Evolutionary conservation across 2,888 invertebrate genomes (phyloP).

Genomic region (Troilus luridus): DNA sequence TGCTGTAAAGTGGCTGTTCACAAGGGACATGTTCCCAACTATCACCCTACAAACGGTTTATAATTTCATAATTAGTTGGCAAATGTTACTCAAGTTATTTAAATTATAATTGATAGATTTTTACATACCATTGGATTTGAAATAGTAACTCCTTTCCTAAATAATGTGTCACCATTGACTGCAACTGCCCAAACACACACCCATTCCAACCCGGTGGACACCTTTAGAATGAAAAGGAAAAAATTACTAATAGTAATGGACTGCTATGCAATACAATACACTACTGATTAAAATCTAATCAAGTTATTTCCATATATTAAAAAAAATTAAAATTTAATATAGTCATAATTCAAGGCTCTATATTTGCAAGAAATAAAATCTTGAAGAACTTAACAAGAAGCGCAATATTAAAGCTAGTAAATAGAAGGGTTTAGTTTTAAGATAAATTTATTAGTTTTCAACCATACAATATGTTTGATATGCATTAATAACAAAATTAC

Average conservation of each 20-base stretch:
- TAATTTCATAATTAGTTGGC: conserved; percentile 59
- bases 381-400: neutral
- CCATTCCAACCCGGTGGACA: conserved; percentile 65
- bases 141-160: conserved; percentile 82
- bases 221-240: conserved; percentile 56
- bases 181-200: conserved; percentile 88
- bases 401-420: neutral
- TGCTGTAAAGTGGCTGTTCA: conserved; percentile 83
- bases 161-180: conserved; percentile 87
- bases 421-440: neutral
- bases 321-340: too few relatives aligned
- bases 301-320: too few relatives aligned
- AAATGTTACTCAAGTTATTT: neutral
- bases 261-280: neutral
- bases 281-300: too few relatives aligned
- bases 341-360: too few relatives aligned
- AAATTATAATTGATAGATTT: neutral
- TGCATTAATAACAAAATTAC: neutral
- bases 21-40: conserved; percentile 87
- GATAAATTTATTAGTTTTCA: neutral
- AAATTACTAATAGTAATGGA: neutral
- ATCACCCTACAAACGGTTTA: conserved; percentile 73
- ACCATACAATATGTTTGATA: too few relatives aligned
- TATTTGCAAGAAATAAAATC: neutral
- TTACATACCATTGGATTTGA: conserved; percentile 78